Evolutionary conservation across 2,888 invertebrate species (phyloP), one percentile per base, ranked within the genome.

Genomic region (Dicranocentrus wangi): DNA sequence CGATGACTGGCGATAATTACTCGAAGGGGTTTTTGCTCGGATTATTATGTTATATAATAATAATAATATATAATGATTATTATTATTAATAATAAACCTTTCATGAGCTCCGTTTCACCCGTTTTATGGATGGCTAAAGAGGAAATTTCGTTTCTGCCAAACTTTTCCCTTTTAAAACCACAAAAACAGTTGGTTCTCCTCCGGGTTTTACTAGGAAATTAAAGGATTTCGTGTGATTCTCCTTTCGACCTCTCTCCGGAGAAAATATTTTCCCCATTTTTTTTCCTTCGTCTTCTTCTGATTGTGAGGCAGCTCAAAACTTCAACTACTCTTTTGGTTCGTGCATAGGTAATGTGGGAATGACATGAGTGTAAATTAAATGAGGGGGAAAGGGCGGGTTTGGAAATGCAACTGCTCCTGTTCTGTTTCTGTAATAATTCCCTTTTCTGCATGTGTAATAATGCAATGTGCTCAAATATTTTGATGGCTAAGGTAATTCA

Each of bases 271-370:
- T 39, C 13, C 13, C n/a, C 13, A n/a, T n/a, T n/a, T n/a, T n/a
- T n/a, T n/a, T n/a, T n/a, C n/a, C n/a, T n/a, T n/a, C n/a, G n/a
- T n/a, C 5, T 39, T 39, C 39, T 39, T 39, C 5, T 39, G 39
- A 39, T 5, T 13, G 5, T 5, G 7, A 39, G 39, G 39, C 39
- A 39, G 39, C 13, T 5, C 39, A 39, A 17, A 17, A 58, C 7
- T 58, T 23, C 17, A 23, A 21, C 21, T 58, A 5, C 39, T 13
- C 39, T 58, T 58, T n/a, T n/a, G n/a, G n/a, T n/a, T n/a, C n/a
- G n/a, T n/a, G n/a, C n/a, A n/a, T n/a, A n/a, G n/a, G 55, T 77
- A 77, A 61, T 77, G 69, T 27, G 21, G 69, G 61, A 77, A 77
- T 77, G 69, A 60, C 77, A 77, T 69, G 77, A 69, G 47, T 25